phyloP scores from a whole-genome alignment of 2,113 vertebrate genomes.

The Lophotis ruficrista region DNA sequence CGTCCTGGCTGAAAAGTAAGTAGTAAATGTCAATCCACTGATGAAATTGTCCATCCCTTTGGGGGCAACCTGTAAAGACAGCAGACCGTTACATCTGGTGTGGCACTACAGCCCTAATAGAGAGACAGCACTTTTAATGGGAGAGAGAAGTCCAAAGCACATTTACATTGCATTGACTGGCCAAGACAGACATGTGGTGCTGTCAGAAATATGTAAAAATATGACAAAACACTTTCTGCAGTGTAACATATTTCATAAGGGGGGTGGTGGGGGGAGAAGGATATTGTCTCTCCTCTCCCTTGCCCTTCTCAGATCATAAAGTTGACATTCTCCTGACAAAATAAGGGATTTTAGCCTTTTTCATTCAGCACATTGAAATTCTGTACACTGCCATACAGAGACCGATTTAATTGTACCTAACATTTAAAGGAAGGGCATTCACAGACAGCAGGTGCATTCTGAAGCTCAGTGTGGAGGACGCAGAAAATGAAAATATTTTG shows the following conservation, averaged over 20 bases:
- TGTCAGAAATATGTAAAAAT: neutral
- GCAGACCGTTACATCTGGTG: neutral
- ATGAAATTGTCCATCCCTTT: neutral
- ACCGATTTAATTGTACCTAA: neutral
- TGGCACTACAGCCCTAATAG: neutral
- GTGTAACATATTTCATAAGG: neutral
- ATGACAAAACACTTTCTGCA: neutral
- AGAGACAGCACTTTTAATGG: neutral
- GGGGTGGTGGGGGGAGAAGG: neutral
- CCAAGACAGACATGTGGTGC: neutral
- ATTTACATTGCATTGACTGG: neutral
- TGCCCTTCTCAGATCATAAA: neutral
- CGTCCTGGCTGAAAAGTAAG: neutral
- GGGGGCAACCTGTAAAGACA: neutral
- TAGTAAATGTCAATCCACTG: neutral
- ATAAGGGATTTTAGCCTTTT: neutral
- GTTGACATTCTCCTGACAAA: neutral
- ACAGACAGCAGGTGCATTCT: neutral
- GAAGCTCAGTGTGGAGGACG: neutral
- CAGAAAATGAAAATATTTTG: neutral
- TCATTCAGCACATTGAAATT: neutral
- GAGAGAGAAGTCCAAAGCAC: neutral
- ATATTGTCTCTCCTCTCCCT: neutral
- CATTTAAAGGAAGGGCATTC: neutral
- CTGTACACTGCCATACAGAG: rapidly evolving